Evolutionary conservation across 2,113 vertebrate genomes (phyloP).

Genomic region (Pseudopipra pipra): DNA sequence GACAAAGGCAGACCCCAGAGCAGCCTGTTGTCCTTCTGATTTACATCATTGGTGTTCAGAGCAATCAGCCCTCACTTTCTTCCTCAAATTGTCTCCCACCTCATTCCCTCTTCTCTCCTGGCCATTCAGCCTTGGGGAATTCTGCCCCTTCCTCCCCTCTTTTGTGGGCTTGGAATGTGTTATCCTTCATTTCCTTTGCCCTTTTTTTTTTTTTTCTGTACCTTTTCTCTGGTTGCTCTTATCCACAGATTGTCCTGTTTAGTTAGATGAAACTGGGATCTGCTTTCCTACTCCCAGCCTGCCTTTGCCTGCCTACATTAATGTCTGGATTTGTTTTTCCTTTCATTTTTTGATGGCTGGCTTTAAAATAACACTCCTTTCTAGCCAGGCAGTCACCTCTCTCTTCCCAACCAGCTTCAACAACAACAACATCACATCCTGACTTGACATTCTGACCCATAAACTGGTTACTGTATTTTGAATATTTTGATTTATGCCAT

Average conservation of each 20-base stretch:
- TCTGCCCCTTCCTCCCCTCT: background rate
- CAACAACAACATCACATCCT: background rate
- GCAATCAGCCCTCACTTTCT: background rate
- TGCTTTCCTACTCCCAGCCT: background rate
- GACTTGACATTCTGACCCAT: background rate
- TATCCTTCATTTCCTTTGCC: background rate
- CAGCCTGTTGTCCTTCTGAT: background rate
- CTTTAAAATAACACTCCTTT: background rate
- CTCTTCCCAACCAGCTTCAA: background rate
- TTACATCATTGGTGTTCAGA: background rate
- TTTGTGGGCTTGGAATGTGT: background rate
- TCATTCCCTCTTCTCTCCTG: background rate
- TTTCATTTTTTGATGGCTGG: background rate
- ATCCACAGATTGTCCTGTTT: background rate
- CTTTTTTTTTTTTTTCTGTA: background rate
- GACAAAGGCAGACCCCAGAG: background rate
- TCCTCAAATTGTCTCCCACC: background rate
- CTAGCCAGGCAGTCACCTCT: background rate
- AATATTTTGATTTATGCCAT: background rate
- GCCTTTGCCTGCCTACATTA: background rate
- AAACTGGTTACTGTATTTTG: background rate
- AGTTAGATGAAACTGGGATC: background rate
- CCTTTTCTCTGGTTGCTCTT: background rate
- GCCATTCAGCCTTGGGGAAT: background rate
- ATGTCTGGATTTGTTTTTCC: background rate